Percentiles rank a stretch among this genome's conserved stretches.
These are phyloP conservation scores for Druceiella hillmani DNA, from an alignment of 2,888 invertebrate genomes.

Conservation along the genomic window DNA sequence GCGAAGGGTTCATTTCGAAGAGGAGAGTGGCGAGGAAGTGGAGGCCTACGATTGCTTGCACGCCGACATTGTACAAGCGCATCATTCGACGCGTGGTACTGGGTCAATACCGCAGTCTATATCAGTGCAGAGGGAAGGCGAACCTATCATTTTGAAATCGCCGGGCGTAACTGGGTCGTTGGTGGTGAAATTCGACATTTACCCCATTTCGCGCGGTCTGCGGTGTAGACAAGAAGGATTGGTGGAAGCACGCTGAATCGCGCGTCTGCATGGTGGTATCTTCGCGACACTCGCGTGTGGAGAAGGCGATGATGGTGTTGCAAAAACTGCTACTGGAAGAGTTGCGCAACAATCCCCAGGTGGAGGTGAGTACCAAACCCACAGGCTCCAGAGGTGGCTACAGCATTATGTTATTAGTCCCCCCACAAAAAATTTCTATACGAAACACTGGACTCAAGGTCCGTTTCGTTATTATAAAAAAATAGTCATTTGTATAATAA, in stretches of 20 bases:
- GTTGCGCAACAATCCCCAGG: too few species aligned
- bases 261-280: too few species aligned
- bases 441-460: constrained; percentile 10
- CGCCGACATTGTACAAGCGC: constrained; percentile 11
- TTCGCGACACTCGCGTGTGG: too few species aligned
- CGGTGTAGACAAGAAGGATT: too few species aligned
- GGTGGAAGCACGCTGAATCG: too few species aligned
- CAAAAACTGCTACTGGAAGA: too few species aligned
- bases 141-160: constrained; percentile 12
- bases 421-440: constrained; percentile 7
- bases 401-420: constrained; percentile 8
- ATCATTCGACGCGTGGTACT: constrained; percentile 12
- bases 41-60: constrained; percentile 8
- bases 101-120: constrained; percentile 13
- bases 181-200: constrained; percentile 13
- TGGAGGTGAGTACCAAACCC: too few species aligned
- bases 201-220: constrained; percentile 8
- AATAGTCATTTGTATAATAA: constrained; percentile 6
- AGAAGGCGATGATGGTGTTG: too few species aligned
- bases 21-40: constrained; percentile 2
- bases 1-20: constrained; percentile 9
- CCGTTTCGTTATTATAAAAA: constrained; percentile 9
- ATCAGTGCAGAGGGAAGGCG: constrained; percentile 10
- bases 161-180: constrained; percentile 13
- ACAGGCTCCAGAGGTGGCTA: too few species aligned